Percentiles rank a stretch among this genome's conserved stretches.
These are phyloP conservation scores for Chrysocyon brachyurus DNA, from an alignment of 2,797 vertebrate genomes.

Conservation along the genomic window DNA sequence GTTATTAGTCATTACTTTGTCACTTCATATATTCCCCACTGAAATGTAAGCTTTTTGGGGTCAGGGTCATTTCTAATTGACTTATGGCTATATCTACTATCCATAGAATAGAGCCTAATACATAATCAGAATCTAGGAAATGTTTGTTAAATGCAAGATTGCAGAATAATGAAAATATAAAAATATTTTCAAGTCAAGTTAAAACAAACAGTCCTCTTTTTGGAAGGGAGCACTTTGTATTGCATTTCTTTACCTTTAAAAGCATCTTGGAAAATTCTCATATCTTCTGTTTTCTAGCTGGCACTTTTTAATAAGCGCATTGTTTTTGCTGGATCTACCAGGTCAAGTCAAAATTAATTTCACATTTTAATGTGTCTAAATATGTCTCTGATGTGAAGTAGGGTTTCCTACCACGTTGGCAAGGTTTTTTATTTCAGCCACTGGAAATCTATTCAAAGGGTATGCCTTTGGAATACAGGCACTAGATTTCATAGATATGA, in stretches of 20 bases:
- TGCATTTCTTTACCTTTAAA: background rate
- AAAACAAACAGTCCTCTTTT: background rate
- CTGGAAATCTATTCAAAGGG: background rate
- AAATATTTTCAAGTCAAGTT: background rate
- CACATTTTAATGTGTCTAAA: background rate
- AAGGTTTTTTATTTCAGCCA: background rate
- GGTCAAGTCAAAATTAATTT: conserved; percentile 8
- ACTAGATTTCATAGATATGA: conserved; percentile 3
- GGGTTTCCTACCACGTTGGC: background rate
- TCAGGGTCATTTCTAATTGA: background rate
- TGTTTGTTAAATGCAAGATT: background rate
- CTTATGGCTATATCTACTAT: background rate
- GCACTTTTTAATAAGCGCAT: background rate
- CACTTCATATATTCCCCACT: background rate
- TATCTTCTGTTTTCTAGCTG: background rate
- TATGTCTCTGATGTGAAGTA: background rate
- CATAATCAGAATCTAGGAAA: background rate
- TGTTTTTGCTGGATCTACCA: background rate
- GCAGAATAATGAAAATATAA: background rate
- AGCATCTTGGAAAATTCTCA: background rate
- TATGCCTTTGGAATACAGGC: background rate
- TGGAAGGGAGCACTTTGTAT: background rate
- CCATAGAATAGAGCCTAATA: background rate
- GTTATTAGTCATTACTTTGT: background rate
- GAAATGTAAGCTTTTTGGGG: background rate